phyloP scores from a whole-genome alignment of 2,888 invertebrate genomes.

The Catotricha subobsoleta region DNA sequence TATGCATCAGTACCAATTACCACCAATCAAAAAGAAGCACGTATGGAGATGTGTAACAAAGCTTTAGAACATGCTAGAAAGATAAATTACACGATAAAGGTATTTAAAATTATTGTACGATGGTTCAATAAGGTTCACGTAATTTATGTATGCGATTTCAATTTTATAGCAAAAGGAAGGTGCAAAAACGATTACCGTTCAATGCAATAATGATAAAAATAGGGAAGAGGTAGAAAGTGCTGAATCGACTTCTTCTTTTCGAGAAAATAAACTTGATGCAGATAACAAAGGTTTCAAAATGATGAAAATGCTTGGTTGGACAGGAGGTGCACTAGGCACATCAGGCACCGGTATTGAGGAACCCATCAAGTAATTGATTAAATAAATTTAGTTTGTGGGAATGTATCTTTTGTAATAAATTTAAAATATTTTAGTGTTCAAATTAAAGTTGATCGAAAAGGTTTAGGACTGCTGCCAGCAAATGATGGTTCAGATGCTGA shows the following conservation, averaged over 20 bases:
- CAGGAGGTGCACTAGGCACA: slow-evolving; percentile 48
- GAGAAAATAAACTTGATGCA: background rate
- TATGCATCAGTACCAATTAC: background rate
- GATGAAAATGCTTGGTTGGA: slow-evolving; percentile 55
- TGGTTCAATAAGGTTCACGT: background rate
- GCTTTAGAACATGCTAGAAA: slow-evolving; percentile 24
- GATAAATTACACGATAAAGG: slow-evolving; percentile 35
- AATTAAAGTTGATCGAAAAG: slow-evolving; percentile 23
- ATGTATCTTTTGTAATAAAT: background rate
- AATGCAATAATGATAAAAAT: background rate
- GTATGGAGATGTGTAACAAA: slow-evolving; percentile 17
- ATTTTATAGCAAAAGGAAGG: slow-evolving; percentile 1
- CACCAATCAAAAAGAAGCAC: slow-evolving; percentile 16
- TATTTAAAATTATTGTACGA: slow-evolving; percentile 14
- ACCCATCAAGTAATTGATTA: slow-evolving; percentile 30
- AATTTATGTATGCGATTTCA: background rate
- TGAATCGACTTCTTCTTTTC: background rate
- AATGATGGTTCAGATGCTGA: background rate
- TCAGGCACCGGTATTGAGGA: slow-evolving; percentile 43
- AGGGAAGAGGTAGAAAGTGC: background rate
- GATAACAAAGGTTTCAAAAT: slow-evolving; percentile 33
- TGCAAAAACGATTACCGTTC: background rate
- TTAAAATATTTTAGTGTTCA: slow-evolving; percentile 17
- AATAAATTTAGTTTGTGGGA: background rate
- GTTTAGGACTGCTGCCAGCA: slow-evolving; percentile 18